A percentile compares a stretch with the other conserved stretches of the same genome.
Evolutionary conservation across 2,113 vertebrate genomes (phyloP).

Genomic region (Dryoscopus gambensis): DNA sequence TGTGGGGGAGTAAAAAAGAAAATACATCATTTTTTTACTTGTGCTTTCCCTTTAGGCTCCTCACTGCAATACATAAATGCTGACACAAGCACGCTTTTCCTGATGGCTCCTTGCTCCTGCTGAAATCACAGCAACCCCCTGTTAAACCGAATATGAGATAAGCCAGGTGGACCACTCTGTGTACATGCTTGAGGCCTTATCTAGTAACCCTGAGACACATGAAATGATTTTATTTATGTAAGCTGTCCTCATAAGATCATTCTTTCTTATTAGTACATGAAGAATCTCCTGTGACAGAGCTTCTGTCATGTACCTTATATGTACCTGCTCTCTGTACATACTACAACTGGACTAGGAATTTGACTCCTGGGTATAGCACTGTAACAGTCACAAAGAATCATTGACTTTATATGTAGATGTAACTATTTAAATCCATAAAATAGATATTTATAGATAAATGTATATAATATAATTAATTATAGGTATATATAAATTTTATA

Average conservation of each 20-base stretch:
- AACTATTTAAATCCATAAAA: not conserved
- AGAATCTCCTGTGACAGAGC: not conserved
- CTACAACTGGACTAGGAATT: not conserved
- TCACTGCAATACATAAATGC: not conserved
- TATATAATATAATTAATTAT: not conserved
- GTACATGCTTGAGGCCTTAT: not conserved
- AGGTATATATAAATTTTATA: not conserved
- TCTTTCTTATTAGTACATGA: not conserved
- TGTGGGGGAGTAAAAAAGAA: slow-evolving; percentile 58
- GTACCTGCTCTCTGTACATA: not conserved
- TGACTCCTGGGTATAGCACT: not conserved
- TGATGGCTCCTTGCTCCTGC: not conserved
- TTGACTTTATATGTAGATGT: not conserved
- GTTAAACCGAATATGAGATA: not conserved
- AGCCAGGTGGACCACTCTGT: not conserved
- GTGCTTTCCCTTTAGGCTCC: accelerated
- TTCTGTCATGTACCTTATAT: not conserved
- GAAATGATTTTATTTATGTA: not conserved
- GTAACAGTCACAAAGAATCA: not conserved
- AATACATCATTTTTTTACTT: not conserved
- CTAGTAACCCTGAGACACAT: not conserved
- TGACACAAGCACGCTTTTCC: not conserved
- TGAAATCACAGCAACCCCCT: not conserved
- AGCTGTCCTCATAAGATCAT: not conserved
- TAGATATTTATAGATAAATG: not conserved